Conservation (phyloP, 2,888 invertebrate species). For the Dicranocentrus wangi region DNA sequence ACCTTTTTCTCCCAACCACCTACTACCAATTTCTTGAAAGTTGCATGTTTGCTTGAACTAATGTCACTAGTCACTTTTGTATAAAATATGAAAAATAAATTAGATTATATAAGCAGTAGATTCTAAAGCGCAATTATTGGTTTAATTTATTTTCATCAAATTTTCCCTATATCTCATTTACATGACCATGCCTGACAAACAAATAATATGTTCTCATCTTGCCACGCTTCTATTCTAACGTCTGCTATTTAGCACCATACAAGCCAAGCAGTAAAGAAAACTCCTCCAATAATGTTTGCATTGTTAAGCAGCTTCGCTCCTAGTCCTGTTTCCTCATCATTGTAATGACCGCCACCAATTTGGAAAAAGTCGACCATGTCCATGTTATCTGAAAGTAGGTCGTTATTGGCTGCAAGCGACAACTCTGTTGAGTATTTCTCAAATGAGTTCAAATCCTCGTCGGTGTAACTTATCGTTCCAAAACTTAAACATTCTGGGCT, state of each 20-base stretch:
- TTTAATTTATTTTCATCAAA: too few relatives aligned
- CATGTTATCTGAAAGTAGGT: background rate
- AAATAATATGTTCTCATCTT: too few relatives aligned
- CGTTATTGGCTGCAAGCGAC: background rate
- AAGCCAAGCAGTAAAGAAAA: conserved; percentile 46
- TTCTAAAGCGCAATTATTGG: too few relatives aligned
- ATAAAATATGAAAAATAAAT: too few relatives aligned
- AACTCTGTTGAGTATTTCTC: conserved; percentile 24
- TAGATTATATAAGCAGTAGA: too few relatives aligned
- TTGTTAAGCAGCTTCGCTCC: background rate
- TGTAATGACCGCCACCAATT: background rate
- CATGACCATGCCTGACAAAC: too few relatives aligned
- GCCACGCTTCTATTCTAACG: too few relatives aligned
- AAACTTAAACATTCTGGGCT: conserved; percentile 48
- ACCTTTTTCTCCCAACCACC: too few relatives aligned
- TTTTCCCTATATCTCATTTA: too few relatives aligned
- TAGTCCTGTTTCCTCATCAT: background rate
- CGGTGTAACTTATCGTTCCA: conserved; percentile 45
- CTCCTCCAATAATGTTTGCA: conserved; percentile 30
- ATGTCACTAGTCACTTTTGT: too few relatives aligned
- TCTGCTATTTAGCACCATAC: conserved; percentile 25
- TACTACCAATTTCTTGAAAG: too few relatives aligned
- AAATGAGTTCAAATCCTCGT: conserved; percentile 40
- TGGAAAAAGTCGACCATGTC: conserved; percentile 50
- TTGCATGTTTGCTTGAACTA: too few relatives aligned